Percentiles rank a stretch among this genome's conserved stretches.
Evolutionary conservation across 2,797 vertebrate species (phyloP).

Genomic region (Rhyacichthys aspro): DNA sequence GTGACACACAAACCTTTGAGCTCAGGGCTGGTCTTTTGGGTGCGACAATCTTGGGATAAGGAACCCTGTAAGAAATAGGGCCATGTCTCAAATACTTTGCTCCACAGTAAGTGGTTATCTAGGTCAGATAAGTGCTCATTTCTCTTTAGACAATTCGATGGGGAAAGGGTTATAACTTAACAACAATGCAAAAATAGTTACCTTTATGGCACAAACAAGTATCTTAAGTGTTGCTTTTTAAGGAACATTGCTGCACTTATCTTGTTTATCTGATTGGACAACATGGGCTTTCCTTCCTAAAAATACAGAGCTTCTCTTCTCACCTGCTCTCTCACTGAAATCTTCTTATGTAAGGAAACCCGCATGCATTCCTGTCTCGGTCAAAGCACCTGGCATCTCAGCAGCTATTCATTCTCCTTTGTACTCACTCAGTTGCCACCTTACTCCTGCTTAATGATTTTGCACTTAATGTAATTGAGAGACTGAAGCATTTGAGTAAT

Average conservation of each 20-base stretch:
- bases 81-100: slow-evolving; percentile 2
- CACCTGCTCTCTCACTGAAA: slow-evolving; percentile 56
- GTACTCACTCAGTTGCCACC: slow-evolving; percentile 20
- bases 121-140: slow-evolving; percentile 17
- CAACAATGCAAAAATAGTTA: background rate
- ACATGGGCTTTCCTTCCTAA: slow-evolving; percentile 34
- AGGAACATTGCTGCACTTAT: slow-evolving; percentile 36
- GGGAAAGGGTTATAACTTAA: background rate
- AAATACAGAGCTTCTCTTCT: slow-evolving; percentile 49
- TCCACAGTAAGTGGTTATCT: slow-evolving; percentile 35
- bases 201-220: background rate
- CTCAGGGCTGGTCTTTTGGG: slow-evolving; percentile 10
- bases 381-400: slow-evolving; percentile 64
- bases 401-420: slow-evolving; percentile 59
- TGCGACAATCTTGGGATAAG: slow-evolving; percentile 7
- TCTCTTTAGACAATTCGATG: background rate
- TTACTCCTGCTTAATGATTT: slow-evolving; percentile 10
- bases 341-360: slow-evolving; percentile 74
- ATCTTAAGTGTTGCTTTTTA: slow-evolving; percentile 22
- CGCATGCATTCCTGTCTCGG: slow-evolving; percentile 67
- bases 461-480: background rate
- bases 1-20: slow-evolving; percentile 14
- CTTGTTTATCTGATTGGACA: slow-evolving; percentile 39
- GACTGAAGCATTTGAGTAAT: background rate
- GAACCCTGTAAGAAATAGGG: slow-evolving; percentile 10